Conservation (phyloP, 2,113 vertebrate species). For the Castor canadensis region DNA sequence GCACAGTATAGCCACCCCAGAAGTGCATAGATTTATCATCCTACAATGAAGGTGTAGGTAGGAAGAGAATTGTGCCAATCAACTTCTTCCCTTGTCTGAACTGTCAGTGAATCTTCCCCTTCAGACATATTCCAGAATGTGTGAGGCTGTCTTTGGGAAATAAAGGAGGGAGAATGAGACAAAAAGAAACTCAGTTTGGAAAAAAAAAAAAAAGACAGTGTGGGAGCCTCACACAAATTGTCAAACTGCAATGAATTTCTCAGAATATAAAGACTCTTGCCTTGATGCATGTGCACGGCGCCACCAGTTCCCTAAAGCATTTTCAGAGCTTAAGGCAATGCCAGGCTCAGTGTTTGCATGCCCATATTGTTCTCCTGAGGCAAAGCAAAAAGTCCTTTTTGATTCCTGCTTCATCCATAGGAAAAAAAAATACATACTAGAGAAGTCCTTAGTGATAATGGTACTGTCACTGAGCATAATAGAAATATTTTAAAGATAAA, state of each 20-base stretch:
- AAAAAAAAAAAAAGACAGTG: not conserved
- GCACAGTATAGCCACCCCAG: not conserved
- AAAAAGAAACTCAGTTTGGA: not conserved
- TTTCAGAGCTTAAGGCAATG: slow-evolving; percentile 49
- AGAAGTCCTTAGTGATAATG: slow-evolving; percentile 58
- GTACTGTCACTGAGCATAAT: slow-evolving; percentile 58
- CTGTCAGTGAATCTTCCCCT: not conserved
- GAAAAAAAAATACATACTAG: slow-evolving; percentile 52
- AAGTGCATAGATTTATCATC: not conserved
- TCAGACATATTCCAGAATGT: slow-evolving; percentile 4
- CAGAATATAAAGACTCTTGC: slow-evolving; percentile 20
- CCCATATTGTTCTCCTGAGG: slow-evolving; percentile 38
- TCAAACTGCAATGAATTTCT: not conserved
- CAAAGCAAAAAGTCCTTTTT: slow-evolving; percentile 61
- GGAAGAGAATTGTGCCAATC: not conserved
- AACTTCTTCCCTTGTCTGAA: not conserved
- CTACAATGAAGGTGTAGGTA: not conserved
- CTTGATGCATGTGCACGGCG: not conserved
- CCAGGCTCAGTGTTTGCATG: slow-evolving; percentile 45
- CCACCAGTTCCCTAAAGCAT: slow-evolving; percentile 21
- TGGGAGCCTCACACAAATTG: not conserved
- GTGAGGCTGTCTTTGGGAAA: not conserved
- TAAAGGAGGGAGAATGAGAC: not conserved
- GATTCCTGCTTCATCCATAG: slow-evolving; percentile 70
- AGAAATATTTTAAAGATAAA: slow-evolving; percentile 76